Evolutionary conservation across 2,797 vertebrate species (phyloP).

Genomic region (Sebastolobus altivelis): DNA sequence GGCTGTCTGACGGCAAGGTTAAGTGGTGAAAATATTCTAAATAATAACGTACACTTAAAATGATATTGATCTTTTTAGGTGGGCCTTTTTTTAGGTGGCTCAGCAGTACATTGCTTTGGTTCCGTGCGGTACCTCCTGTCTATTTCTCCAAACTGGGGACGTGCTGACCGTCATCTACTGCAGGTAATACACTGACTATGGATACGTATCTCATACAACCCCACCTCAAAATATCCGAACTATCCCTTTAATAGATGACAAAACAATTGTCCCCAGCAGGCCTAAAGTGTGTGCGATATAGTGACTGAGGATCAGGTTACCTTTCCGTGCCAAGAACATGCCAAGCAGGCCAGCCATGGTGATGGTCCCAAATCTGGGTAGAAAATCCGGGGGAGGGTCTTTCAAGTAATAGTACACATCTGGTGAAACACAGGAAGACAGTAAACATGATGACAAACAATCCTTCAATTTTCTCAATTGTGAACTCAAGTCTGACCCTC

Average conservation of each 20-base stretch:
- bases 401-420: slow-evolving; percentile 92
- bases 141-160: too few species aligned
- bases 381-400: slow-evolving; percentile 90
- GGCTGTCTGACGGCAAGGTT: too few species aligned
- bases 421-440: slow-evolving; percentile 67
- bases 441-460: slow-evolving; percentile 10
- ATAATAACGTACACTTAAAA: too few species aligned
- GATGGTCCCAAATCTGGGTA: slow-evolving; percentile 89
- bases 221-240: too few species aligned
- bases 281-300: neutral
- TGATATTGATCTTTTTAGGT: too few species aligned
- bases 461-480: neutral
- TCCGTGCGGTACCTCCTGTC: too few species aligned
- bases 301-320: slow-evolving; percentile 70
- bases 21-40: too few species aligned
- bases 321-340: slow-evolving; percentile 89
- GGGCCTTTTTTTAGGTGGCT: too few species aligned
- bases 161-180: too few species aligned
- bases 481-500: neutral
- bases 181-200: too few species aligned
- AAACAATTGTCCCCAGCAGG: neutral
- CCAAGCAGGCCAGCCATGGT: slow-evolving; percentile 90
- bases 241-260: neutral
- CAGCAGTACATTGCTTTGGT: too few species aligned
- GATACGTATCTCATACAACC: too few species aligned